Evolutionary conservation across 64 coral and sea anemone genomes (phyloP).

Genomic region (Astreopora myriophthalma): DNA sequence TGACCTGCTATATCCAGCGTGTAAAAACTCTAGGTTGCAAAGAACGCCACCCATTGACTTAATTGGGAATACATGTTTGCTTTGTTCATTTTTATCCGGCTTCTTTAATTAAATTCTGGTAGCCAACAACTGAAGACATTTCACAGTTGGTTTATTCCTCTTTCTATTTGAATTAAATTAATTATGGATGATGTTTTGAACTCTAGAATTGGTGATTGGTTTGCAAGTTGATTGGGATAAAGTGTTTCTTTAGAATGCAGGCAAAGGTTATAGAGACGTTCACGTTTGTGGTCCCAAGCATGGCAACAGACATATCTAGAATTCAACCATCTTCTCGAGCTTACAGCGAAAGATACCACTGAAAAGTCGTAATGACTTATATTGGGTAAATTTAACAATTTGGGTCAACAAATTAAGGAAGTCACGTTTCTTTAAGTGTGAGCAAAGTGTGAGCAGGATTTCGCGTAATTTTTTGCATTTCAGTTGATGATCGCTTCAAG

Average conservation of each 20-base stretch:
- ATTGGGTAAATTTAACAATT: neutral
- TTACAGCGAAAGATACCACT: no score
- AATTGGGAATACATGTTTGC: no score
- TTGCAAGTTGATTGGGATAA: neutral
- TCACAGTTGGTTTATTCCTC: neutral
- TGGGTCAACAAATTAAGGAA: neutral
- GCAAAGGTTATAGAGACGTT: neutral
- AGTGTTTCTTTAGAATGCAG: neutral
- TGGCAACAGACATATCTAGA: neutral
- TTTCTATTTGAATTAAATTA: neutral
- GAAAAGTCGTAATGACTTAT: neutral
- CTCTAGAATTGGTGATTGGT: neutral
- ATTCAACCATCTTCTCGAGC: no score
- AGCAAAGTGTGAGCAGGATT: neutral
- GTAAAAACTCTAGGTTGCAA: no score
- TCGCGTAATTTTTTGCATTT: neutral
- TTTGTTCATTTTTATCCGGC: no score
- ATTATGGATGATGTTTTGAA: conserved; percentile 32
- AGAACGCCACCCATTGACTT: no score
- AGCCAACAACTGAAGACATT: neutral
- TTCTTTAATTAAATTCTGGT: neutral
- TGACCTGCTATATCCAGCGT: no score
- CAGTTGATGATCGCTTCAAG: neutral
- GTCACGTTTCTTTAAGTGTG: no score
- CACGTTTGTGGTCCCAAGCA: neutral